Conservation (phyloP, 2,888 invertebrate genomes). For the Lamellibrachia satsuma region DNA sequence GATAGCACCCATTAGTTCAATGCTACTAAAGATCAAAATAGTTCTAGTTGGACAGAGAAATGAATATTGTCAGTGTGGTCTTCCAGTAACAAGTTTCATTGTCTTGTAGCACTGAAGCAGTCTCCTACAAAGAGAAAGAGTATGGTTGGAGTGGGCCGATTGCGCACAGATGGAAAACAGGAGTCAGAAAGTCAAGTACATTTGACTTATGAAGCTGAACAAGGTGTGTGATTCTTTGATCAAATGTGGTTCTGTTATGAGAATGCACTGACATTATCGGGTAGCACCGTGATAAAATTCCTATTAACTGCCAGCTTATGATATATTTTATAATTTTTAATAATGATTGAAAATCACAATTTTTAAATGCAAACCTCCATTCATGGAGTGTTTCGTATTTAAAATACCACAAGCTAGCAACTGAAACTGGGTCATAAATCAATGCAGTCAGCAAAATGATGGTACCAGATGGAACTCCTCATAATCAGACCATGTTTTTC, state of each 20-base stretch:
- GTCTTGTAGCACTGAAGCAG: constrained; percentile 17
- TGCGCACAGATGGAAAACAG: background rate
- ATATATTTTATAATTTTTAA: too few species aligned
- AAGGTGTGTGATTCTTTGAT: background rate
- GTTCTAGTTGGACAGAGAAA: background rate
- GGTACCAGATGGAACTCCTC: too few species aligned
- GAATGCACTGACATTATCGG: too few species aligned
- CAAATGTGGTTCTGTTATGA: background rate
- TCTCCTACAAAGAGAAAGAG: constrained; percentile 20
- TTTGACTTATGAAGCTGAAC: background rate
- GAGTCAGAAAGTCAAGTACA: background rate
- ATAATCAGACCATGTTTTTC: too few species aligned
- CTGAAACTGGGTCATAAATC: too few species aligned
- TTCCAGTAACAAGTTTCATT: background rate
- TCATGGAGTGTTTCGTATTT: too few species aligned
- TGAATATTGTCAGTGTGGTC: background rate
- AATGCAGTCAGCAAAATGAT: too few species aligned
- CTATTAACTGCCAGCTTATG: too few species aligned
- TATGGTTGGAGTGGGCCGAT: background rate
- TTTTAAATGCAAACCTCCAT: too few species aligned
- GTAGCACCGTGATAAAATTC: too few species aligned
- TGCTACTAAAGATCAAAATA: background rate
- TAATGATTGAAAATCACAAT: too few species aligned
- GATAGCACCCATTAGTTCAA: background rate
- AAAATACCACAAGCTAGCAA: too few species aligned